Conservation (phyloP, 1,140 invertebrate species). For the honey bee (Apis mellifera) region DNA sequence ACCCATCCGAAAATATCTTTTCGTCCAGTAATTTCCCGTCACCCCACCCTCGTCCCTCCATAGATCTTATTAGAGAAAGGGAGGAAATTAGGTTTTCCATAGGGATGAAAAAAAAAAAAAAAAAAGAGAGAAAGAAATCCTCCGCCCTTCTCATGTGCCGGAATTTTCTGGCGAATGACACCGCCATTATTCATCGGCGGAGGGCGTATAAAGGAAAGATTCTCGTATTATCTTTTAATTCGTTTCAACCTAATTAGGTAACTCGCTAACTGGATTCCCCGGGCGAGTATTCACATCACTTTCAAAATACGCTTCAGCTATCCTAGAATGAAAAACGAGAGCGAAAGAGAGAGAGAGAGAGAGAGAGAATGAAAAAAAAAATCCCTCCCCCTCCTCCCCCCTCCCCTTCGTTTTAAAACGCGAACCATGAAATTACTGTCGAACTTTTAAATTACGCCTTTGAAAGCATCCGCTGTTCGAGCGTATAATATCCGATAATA, state of each 20-base stretch:
- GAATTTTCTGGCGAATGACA: conserved; percentile 21
- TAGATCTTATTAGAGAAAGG: neutral
- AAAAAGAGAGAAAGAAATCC: too few relatives aligned
- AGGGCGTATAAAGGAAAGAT: conserved; percentile 1
- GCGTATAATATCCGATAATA: conserved; percentile 9
- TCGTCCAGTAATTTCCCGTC: neutral
- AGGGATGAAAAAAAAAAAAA: neutral
- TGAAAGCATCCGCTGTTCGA: neutral
- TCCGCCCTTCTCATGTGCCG: neutral
- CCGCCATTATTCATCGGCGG: conserved; percentile 25
- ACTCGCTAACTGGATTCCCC: conserved; percentile 19
- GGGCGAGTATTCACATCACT: conserved; percentile 8
- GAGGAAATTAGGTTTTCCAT: conserved; percentile 6
- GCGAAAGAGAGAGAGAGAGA: neutral
- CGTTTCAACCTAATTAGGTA: conserved; percentile 29
- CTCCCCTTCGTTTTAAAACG: neutral
- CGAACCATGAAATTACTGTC: neutral
- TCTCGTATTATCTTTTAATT: conserved; percentile 27
- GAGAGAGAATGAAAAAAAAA: neutral
- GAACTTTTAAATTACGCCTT: conserved; percentile 5
- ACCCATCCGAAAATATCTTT: neutral
- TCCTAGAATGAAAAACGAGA: neutral
- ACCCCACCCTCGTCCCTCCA: neutral
- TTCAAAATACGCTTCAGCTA: neutral
- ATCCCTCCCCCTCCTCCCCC: too few relatives aligned